A percentile compares a stretch with the other conserved stretches of the same genome.
phyloP scores from a whole-genome alignment of 1,140 invertebrate genomes.

The Lepidurus couesii region DNA sequence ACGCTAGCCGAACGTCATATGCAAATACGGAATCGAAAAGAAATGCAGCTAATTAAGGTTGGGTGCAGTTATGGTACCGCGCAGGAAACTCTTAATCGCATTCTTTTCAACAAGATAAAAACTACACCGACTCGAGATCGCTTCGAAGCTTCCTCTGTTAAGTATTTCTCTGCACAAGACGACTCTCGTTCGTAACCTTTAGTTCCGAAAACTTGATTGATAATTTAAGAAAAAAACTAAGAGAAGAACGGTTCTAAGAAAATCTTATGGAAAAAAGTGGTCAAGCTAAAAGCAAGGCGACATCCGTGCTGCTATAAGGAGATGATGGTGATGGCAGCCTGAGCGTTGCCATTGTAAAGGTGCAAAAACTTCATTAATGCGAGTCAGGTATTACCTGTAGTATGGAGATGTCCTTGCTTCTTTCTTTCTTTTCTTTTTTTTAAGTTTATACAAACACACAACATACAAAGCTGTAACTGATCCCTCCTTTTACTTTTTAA shows the following conservation, averaged over 20 bases:
- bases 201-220: no score
- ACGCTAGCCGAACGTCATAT: no score
- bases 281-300: not conserved
- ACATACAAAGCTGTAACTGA: not conserved
- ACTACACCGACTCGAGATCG: no score
- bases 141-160: no score
- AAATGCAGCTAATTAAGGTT: no score
- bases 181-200: no score
- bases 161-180: no score
- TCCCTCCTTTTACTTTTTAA: not conserved
- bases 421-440: not conserved
- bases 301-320: not conserved
- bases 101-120: no score
- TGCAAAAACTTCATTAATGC: constrained; percentile 18
- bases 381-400: not conserved
- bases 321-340: constrained; percentile 3
- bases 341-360: not conserved
- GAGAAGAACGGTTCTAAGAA: not conserved
- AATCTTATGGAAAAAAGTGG: not conserved
- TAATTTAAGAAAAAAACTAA: no score
- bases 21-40: no score
- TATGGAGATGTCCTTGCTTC: not conserved
- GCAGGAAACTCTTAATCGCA: no score
- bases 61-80: no score
- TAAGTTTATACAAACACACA: not conserved